Evolutionary conservation across 2,797 vertebrate species (phyloP).

Genomic region (Anabas testudineus): DNA sequence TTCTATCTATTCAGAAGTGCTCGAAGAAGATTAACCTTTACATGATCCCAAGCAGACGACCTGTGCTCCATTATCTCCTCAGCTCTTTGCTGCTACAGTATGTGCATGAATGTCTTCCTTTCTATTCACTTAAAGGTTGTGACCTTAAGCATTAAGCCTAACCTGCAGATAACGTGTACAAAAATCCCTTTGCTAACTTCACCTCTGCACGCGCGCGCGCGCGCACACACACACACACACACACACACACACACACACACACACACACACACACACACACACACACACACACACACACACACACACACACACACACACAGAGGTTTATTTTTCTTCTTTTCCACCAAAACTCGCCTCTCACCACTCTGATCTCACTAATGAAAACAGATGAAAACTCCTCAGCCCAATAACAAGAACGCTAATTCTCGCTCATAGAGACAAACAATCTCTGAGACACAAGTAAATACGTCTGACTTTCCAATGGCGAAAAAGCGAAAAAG

Average conservation of each 20-base stretch:
- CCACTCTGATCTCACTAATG: constrained; percentile 58
- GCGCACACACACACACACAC: no score
- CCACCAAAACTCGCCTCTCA: constrained; percentile 24
- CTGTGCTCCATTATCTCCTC: constrained; percentile 27
- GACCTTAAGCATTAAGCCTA: constrained; percentile 1
- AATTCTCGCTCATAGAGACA: constrained; percentile 68
- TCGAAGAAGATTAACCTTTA: constrained; percentile 38
- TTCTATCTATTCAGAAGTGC: constrained; percentile 11
- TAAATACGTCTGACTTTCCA: constrained; percentile 67
- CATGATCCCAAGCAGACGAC: constrained; percentile 14
- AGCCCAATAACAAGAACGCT: constrained; percentile 72
- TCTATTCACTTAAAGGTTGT: constrained; percentile 12
- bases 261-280: no score
- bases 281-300: no score
- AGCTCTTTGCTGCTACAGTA: neutral
- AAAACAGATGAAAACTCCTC: constrained; percentile 74
- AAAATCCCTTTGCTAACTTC: constrained; percentile 5
- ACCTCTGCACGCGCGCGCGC: no score
- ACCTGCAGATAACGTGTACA: neutral
- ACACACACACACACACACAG: no score
- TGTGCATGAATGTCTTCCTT: constrained; percentile 6
- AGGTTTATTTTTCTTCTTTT: neutral
- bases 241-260: no score
- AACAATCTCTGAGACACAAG: constrained; percentile 59
- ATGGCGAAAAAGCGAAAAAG: constrained; percentile 24